A percentile compares a stretch with the other conserved stretches of the same genome.
phyloP scores from a whole-genome alignment of 2,113 vertebrate species.

The Sylvia atricapilla region DNA sequence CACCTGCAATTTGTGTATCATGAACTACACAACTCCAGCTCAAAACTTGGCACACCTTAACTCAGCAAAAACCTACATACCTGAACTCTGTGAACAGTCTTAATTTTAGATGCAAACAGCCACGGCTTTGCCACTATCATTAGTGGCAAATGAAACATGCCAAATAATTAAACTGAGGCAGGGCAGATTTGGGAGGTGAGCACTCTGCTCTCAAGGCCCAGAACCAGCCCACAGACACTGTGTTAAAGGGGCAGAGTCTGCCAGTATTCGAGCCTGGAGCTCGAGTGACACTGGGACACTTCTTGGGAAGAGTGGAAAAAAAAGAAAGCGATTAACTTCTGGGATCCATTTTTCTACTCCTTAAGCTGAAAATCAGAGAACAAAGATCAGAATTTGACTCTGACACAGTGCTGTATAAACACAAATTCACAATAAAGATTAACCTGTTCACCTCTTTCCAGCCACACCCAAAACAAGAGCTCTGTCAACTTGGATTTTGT shows the following conservation, averaged over 20 bases:
- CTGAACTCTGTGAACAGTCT: background rate
- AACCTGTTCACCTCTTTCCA: background rate
- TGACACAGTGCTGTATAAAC: background rate
- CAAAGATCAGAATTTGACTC: background rate
- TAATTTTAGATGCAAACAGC: background rate
- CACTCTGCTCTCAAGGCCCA: background rate
- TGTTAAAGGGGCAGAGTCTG: background rate
- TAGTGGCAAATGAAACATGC: background rate
- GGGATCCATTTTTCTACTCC: background rate
- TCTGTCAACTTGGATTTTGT: background rate
- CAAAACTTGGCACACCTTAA: background rate
- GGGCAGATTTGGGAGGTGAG: background rate
- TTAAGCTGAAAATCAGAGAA: background rate
- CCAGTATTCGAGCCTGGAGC: fast-evolving
- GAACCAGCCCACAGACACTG: background rate
- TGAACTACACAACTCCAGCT: background rate
- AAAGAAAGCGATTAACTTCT: background rate
- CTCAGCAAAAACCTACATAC: background rate
- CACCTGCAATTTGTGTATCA: background rate
- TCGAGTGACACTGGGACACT: fast-evolving
- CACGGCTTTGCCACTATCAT: background rate
- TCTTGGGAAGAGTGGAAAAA: background rate
- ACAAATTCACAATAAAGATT: background rate
- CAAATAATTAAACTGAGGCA: background rate
- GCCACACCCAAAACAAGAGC: background rate